Conservation (phyloP, 2,113 vertebrate genomes). For the Antennarius striatus region DNA sequence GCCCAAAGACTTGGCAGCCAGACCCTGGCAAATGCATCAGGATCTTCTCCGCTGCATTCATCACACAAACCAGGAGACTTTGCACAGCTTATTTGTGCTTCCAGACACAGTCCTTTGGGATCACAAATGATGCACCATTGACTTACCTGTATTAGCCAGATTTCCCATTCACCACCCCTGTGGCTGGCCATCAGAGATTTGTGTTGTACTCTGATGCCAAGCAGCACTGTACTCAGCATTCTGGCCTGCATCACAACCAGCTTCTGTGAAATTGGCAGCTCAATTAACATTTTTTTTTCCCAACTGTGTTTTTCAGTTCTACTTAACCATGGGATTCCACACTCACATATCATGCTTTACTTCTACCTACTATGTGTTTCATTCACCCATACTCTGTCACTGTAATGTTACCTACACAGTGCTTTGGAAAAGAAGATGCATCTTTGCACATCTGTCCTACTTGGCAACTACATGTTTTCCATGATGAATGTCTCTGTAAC, state of each 20-base stretch:
- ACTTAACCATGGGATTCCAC: constrained; percentile 3
- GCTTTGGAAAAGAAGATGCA: constrained; percentile 46
- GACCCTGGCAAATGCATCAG: constrained; percentile 16
- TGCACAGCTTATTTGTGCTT: constrained; percentile 45
- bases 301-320: constrained; percentile 16
- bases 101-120: constrained; percentile 26
- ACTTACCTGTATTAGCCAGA: constrained; percentile 2
- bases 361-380: constrained; percentile 1
- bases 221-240: constrained; percentile 1
- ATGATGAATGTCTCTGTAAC: constrained; percentile 43
- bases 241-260: constrained; percentile 21
- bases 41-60: constrained; percentile 20
- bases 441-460: constrained; percentile 58
- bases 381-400: constrained; percentile 29
- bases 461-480: constrained; percentile 58
- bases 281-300: constrained; percentile 24
- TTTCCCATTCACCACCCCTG: constrained; percentile 5
- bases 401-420: constrained; percentile 46
- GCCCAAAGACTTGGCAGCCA: constrained; percentile 22
- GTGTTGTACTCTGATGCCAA: constrained; percentile 21
- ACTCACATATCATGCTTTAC: constrained; percentile 8
- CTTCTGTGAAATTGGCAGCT: constrained; percentile 47
- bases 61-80: constrained; percentile 43
- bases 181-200: constrained; percentile 6
- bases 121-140: constrained; percentile 43